Base-by-base conservation (phyloP, 2,888 invertebrate genomes). In the Epirrhoe tristata region DNA sequence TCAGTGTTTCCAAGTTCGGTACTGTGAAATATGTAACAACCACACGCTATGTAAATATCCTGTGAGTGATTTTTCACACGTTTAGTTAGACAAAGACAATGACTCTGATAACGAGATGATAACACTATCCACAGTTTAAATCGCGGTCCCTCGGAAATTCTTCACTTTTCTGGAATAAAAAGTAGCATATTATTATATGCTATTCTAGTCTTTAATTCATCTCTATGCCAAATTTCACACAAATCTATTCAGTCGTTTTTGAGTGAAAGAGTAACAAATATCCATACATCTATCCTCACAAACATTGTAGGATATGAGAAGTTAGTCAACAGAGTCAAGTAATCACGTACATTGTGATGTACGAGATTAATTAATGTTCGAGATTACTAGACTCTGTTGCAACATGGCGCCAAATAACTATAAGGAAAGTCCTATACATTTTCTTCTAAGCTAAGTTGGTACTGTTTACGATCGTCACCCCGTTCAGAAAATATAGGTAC, bases 31-130 rank as follows among this genome's bases (percentile, higher is more conserved):
- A 83, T 91, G 90, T 74, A 67, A 73, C n/a, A 83, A 88, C 46
- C 91, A 91, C 62, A 87, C 86, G 5, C 79, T 91, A 24, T 91
- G 91, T 76, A 81, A 83, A 77, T 90, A 85, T 71, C 74, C 74
- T 65, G 90, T 90, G 79, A 75, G 85, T 52, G 0, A 52, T 43
- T 53, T 51, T 17, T n/a, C 24, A 17, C 14, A 43, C 8, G n/a
- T 55, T 39, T 34, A 12, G 3, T 14, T 54, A 36, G 46, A 46
- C 14, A 46, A 48, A 16, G 7, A 14, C 48, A 48, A 16, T 1
- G 36, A 8, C 10, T 8, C 36, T 36, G 36, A 3, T 36, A 36
- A 8, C 36, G 36, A 36, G 10, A 36, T 36, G 5, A 36, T 24
- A 24, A 24, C 24, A 24, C 24, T 24, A 24, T 24, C 24, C 24